A percentile compares a stretch with the other conserved stretches of the same genome.
phyloP scores from a whole-genome alignment of 2,797 vertebrate genomes.

The Distichodus sexfasciatus region DNA sequence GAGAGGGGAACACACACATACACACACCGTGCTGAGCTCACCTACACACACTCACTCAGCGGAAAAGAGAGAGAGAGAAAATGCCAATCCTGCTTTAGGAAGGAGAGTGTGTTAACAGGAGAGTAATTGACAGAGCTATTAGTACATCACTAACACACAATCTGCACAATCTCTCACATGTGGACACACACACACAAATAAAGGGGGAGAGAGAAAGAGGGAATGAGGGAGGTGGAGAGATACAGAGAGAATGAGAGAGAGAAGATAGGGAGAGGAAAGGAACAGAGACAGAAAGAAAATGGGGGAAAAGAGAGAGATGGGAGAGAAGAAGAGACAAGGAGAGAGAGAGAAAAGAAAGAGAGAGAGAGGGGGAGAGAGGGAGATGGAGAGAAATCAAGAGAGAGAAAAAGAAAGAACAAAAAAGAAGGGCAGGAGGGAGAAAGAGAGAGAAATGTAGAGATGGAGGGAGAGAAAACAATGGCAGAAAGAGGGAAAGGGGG shows the following conservation, averaged over 20 bases:
- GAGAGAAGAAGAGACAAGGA: background rate
- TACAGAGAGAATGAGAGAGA: background rate
- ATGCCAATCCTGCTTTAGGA: conserved; percentile 23
- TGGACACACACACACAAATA: conserved; percentile 1
- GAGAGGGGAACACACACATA: background rate
- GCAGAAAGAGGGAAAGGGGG: background rate
- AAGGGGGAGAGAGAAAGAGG: background rate
- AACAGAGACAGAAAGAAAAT: too few species aligned
- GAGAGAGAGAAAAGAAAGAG: background rate
- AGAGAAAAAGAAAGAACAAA: background rate
- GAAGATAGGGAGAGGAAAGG: background rate
- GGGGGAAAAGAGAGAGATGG: background rate
- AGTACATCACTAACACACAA: conserved; percentile 26
- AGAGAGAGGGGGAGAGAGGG: conserved; percentile 37
- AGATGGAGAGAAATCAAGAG: background rate
- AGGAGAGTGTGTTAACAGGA: conserved; percentile 16
- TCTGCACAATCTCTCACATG: background rate
- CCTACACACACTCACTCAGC: conserved; percentile 27
- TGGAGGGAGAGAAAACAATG: conserved; percentile 23
- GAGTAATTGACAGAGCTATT: conserved; percentile 39
- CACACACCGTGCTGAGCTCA: conserved; percentile 6
- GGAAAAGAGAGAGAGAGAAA: too few species aligned
- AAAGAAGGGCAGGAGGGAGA: background rate
- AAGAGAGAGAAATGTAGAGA: background rate
- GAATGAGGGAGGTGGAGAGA: background rate